These are phyloP conservation scores for Todiramphus chloris DNA, from an alignment of 2,113 vertebrate species.

Conservation along the genomic window DNA sequence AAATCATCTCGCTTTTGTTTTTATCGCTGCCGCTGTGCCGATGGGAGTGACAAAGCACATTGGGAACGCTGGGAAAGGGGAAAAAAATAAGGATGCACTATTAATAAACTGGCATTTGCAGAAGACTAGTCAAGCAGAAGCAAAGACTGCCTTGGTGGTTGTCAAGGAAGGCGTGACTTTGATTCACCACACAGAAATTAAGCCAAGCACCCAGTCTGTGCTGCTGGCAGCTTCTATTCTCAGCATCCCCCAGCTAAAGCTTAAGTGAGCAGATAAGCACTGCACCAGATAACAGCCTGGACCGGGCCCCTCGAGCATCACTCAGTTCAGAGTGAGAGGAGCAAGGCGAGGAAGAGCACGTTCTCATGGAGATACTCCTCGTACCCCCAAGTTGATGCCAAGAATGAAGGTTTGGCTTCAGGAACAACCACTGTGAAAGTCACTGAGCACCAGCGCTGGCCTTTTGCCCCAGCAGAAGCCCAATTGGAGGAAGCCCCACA, in stretches of 20 bases:
- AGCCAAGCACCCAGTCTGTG: not conserved
- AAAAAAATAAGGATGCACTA: not conserved
- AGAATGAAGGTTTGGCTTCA: not conserved
- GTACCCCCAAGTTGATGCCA: not conserved
- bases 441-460: not conserved
- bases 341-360: not conserved
- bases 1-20: not conserved
- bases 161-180: not conserved
- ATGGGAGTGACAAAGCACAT: not conserved
- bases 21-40: not conserved
- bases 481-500: not conserved
- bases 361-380: not conserved
- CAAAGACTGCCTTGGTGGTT: not conserved
- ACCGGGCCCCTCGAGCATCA: not conserved
- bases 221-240: not conserved
- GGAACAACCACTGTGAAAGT: not conserved
- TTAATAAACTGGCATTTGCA: slow-evolving; percentile 2
- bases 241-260: not conserved
- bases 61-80: not conserved
- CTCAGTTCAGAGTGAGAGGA: not conserved
- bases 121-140: not conserved
- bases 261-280: not conserved
- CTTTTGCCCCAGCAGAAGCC: not conserved
- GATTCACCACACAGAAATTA: not conserved
- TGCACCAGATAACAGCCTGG: not conserved